These are phyloP conservation scores for Theonella swinhoei DNA, from an alignment of 37 sponge, comb jelly and placozoan genomes.

Conservation along the genomic window DNA sequence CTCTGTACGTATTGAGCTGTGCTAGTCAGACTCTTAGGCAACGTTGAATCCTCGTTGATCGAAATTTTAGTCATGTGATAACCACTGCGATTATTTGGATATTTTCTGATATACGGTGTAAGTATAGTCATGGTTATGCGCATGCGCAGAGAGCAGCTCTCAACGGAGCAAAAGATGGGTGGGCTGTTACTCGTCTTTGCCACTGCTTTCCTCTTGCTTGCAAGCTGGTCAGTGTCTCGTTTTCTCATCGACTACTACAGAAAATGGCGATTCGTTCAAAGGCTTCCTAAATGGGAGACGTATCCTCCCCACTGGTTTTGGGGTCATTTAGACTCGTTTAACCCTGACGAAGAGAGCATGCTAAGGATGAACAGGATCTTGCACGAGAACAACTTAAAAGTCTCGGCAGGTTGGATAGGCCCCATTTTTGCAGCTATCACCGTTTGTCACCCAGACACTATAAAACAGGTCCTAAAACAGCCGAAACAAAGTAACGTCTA, in stretches of 20 bases:
- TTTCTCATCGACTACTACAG: not conserved
- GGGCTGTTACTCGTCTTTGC: not conserved
- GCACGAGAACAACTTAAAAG: not conserved
- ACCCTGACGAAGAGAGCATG: not conserved
- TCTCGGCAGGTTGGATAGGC: not conserved
- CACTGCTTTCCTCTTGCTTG: not conserved
- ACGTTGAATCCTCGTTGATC: not conserved
- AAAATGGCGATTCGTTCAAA: not conserved
- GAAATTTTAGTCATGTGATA: not conserved
- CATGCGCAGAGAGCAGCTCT: not conserved
- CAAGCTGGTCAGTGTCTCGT: not conserved
- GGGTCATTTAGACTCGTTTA: not conserved
- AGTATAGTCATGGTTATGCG: too few species aligned
- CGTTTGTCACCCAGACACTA: not conserved
- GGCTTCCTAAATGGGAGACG: not conserved
- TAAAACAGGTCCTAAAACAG: conserved; percentile 20
- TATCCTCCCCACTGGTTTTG: conserved; percentile 6
- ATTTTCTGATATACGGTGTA: not conserved
- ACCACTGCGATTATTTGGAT: not conserved
- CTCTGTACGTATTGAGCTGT: not conserved
- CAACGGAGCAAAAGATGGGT: not conserved
- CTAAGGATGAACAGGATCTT: not conserved
- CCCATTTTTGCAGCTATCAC: not conserved
- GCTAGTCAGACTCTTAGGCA: too few species aligned
- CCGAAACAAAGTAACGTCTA: conserved; percentile 6